Conservation (phyloP, 2,888 invertebrate species). For the Macroteleia sp. region DNA sequence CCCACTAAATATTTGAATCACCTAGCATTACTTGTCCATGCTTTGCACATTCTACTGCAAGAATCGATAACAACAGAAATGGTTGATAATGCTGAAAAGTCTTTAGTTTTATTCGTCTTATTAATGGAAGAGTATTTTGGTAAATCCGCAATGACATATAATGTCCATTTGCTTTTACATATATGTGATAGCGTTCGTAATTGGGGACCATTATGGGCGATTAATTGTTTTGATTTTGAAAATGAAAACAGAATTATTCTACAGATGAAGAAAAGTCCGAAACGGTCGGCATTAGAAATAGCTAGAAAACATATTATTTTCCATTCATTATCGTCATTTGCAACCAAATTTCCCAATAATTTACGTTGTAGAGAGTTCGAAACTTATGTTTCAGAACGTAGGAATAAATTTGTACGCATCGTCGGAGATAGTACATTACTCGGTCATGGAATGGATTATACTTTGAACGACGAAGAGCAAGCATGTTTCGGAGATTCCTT, state of each 20-base stretch:
- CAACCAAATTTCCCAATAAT: conserved; percentile 1
- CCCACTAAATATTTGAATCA: neutral
- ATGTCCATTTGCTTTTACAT: conserved; percentile 22
- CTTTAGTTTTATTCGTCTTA: conserved; percentile 10
- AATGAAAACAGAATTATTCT: conserved; percentile 34
- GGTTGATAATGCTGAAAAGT: neutral
- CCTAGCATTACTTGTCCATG: conserved; percentile 3
- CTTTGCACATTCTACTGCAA: conserved; percentile 1
- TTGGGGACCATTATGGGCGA: conserved; percentile 28
- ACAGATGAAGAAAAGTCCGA: conserved; percentile 30
- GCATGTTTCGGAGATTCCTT: no score
- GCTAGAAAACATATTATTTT: conserved; percentile 15
- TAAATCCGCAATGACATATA: conserved; percentile 10
- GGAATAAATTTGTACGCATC: conserved; percentile 16
- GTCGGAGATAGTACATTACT: conserved; percentile 3
- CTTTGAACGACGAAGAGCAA: no score
- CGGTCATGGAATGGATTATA: no score
- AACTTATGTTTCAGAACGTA: neutral
- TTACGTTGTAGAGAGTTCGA: conserved; percentile 7
- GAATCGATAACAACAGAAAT: neutral
- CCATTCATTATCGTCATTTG: conserved; percentile 15
- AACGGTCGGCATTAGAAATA: conserved; percentile 12
- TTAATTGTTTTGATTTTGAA: conserved; percentile 44
- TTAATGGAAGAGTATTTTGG: conserved; percentile 2
- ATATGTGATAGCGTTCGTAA: conserved; percentile 8